phyloP scores from a whole-genome alignment of 2,797 vertebrate genomes.

The Halcyon leucocephala region DNA sequence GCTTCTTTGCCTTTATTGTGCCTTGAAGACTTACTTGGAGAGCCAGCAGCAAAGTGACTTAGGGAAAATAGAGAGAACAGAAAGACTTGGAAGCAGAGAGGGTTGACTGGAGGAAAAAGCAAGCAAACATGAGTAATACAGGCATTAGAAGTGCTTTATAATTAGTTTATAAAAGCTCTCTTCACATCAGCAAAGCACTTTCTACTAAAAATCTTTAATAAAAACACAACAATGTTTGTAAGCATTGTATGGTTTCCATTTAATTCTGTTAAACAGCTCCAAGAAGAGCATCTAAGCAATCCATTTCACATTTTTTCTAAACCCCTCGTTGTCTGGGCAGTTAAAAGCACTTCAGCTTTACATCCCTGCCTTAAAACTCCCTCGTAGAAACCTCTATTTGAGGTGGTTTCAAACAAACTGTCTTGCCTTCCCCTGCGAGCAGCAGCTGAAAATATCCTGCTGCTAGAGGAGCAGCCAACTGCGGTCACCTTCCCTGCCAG shows the following conservation, averaged over 20 bases:
- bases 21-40: not conserved
- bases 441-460: not conserved
- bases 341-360: constrained; percentile 44
- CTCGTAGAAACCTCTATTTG: not conserved
- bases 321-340: not conserved
- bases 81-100: constrained; percentile 22
- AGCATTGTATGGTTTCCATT: not conserved
- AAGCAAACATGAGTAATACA: constrained; percentile 41
- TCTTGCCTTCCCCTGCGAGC: not conserved
- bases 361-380: not conserved
- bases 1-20: constrained; percentile 31
- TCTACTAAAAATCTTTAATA: constrained; percentile 51
- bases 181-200: constrained; percentile 42
- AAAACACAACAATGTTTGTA: constrained; percentile 39
- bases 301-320: not conserved
- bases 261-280: constrained; percentile 49
- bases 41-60: not conserved
- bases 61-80: not conserved
- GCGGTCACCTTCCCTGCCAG: not conserved
- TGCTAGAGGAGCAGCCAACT: not conserved
- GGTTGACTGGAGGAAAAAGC: constrained; percentile 25
- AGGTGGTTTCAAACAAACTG: not conserved
- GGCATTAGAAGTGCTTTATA: constrained; percentile 58
- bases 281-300: not conserved
- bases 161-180: constrained; percentile 66